A percentile compares a stretch with the other conserved stretches of the same genome.
Evolutionary conservation across 2,797 vertebrate genomes (phyloP).

Genomic region (Gorsachius magnificus): DNA sequence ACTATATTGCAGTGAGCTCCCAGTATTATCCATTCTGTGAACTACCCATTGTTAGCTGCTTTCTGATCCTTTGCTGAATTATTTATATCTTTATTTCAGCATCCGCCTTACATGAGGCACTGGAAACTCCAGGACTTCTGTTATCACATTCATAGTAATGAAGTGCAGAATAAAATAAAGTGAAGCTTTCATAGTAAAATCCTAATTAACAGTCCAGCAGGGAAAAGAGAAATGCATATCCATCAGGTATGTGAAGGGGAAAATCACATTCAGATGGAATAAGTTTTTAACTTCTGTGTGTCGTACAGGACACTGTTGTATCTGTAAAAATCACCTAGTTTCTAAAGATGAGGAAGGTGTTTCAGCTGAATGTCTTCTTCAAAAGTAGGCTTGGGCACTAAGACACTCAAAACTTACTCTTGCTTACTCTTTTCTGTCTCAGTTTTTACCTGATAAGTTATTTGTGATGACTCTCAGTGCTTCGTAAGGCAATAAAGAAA

Average conservation of each 20-base stretch:
- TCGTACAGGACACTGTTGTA: not conserved
- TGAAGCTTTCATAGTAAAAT: not conserved
- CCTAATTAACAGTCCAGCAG: not conserved
- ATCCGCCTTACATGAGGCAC: not conserved
- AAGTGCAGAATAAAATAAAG: not conserved
- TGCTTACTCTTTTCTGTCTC: not conserved
- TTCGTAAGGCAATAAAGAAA: not conserved
- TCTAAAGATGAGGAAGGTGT: not conserved
- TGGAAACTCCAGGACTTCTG: not conserved
- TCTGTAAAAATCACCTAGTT: not conserved
- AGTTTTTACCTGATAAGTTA: not conserved
- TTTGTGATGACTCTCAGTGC: not conserved
- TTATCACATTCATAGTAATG: not conserved
- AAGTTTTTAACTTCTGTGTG: not conserved
- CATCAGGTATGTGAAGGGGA: not conserved
- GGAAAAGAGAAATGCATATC: not conserved
- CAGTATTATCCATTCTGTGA: not conserved
- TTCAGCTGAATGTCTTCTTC: not conserved
- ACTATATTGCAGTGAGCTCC: not conserved
- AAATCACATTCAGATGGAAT: not conserved
- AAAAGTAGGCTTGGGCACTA: not conserved
- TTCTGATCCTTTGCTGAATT: constrained; percentile 3
- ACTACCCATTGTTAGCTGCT: not conserved
- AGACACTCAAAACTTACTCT: not conserved
- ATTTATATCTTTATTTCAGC: not conserved